Percentiles rank a stretch among this genome's conserved stretches.
Conservation (phyloP, 2,797 vertebrate species). For the Euphonia xanthogaster region DNA sequence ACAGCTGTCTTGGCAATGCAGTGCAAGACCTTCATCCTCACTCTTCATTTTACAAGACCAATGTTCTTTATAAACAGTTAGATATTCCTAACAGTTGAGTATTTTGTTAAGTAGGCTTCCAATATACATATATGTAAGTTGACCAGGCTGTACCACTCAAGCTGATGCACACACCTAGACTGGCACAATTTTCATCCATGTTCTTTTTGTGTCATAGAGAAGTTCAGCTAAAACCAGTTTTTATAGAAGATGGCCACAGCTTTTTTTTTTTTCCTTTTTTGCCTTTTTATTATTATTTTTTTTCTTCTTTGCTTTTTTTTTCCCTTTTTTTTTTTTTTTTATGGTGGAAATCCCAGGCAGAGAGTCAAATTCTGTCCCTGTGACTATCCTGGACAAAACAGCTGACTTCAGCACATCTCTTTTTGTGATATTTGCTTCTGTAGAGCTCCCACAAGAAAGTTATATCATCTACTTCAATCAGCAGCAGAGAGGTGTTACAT, state of each 20-base stretch:
- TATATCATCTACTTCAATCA: neutral
- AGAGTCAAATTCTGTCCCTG: neutral
- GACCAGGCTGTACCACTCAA: neutral
- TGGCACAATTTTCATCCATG: neutral
- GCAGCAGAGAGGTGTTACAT: fast-evolving
- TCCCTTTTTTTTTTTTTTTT: neutral
- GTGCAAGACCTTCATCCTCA: neutral
- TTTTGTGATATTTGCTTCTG: neutral
- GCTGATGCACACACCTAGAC: too few relatives aligned
- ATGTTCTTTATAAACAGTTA: neutral
- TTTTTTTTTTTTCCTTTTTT: neutral
- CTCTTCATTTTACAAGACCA: neutral
- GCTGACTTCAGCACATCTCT: neutral
- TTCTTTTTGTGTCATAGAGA: neutral
- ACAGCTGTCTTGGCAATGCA: neutral
- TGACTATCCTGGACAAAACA: neutral
- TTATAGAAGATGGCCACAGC: neutral
- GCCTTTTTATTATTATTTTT: neutral
- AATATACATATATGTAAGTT: neutral
- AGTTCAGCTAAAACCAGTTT: neutral
- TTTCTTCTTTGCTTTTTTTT: neutral
- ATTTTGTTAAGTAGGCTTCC: neutral
- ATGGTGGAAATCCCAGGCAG: neutral
- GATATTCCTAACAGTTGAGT: neutral
- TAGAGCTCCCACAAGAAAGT: neutral